Evolutionary conservation across 1,140 invertebrate species (phyloP).

Genomic region (Tetramorium parvispinum): DNA sequence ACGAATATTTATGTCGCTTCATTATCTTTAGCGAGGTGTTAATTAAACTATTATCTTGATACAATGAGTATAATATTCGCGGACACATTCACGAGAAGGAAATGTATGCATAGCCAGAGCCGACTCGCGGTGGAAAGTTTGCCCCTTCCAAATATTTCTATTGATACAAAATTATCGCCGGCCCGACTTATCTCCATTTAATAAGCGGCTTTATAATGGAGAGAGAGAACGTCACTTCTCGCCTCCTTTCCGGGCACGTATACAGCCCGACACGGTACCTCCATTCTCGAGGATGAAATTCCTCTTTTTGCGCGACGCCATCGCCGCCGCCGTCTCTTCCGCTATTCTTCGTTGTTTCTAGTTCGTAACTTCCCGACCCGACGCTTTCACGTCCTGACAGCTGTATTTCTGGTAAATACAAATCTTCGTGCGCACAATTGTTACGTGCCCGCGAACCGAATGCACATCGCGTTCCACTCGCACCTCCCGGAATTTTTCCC

Average conservation of each 20-base stretch:
- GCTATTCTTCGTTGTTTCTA: constrained; percentile 14
- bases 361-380: constrained; percentile 36
- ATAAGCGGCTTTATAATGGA: neutral
- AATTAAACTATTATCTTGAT: constrained; percentile 20
- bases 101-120: neutral
- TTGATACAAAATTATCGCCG: constrained; percentile 12
- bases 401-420: constrained; percentile 50
- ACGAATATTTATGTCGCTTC: neutral
- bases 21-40: neutral
- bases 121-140: neutral
- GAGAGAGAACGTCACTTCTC: neutral
- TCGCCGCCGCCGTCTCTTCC: neutral
- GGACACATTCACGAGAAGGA: neutral
- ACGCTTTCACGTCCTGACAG: constrained; percentile 23
- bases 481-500: neutral
- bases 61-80: neutral
- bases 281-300: constrained; percentile 30
- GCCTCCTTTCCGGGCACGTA: neutral
- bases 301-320: neutral
- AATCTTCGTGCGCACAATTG: constrained; percentile 19
- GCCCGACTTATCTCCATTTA: neutral
- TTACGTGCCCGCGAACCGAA: neutral
- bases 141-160: constrained; percentile 17
- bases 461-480: neutral
- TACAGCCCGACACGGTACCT: neutral